Evolutionary conservation across 2,797 vertebrate genomes (phyloP).

Genomic region (Labeo calbasu): DNA sequence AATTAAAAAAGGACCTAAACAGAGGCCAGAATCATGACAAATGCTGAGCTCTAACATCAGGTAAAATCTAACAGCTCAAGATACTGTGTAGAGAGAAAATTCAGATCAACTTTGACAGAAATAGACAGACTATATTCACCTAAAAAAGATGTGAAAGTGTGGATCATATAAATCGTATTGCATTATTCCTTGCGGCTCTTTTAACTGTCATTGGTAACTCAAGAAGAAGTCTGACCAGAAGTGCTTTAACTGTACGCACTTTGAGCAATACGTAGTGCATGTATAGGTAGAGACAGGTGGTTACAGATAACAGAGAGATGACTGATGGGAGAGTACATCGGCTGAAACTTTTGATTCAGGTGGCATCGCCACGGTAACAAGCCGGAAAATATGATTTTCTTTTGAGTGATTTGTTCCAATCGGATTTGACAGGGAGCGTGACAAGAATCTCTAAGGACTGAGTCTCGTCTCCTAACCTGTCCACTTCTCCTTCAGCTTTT

Average conservation of each 20-base stretch:
- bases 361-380: constrained; percentile 33
- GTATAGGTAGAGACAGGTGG: constrained; percentile 2
- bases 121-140: neutral
- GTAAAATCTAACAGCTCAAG: neutral
- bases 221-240: constrained; percentile 20
- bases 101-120: neutral
- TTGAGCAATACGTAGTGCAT: neutral
- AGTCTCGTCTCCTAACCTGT: constrained; percentile 17
- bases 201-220: neutral
- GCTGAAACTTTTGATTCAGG: constrained; percentile 36
- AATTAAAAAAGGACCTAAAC: neutral
- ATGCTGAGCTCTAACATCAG: neutral
- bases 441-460: constrained; percentile 32
- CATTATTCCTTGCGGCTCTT: neutral
- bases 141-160: neutral
- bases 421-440: constrained; percentile 44
- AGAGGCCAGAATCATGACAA: neutral
- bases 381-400: constrained; percentile 55
- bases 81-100: neutral
- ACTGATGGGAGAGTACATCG: constrained; percentile 35
- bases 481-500: neutral
- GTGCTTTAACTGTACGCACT: neutral
- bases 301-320: constrained; percentile 20
- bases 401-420: constrained; percentile 51
- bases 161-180: neutral